Evolutionary conservation across 2,113 vertebrate genomes (phyloP).

Genomic region (Elephantulus edwardii): DNA sequence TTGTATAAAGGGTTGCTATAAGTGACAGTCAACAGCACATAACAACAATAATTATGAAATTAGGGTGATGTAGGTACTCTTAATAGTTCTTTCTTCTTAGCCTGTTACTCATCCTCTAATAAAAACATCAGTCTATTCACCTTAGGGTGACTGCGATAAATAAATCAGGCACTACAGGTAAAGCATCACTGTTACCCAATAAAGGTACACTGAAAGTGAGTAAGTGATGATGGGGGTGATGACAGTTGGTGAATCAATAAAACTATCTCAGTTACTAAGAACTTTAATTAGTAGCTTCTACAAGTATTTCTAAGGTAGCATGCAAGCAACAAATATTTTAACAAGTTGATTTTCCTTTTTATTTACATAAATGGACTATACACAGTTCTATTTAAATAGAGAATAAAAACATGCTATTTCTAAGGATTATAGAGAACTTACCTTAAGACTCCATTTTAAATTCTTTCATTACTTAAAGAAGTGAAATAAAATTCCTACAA

Average conservation of each 20-base stretch:
- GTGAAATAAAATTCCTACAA: slow-evolving; percentile 10
- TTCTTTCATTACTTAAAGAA: slow-evolving; percentile 6
- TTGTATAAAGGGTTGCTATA: too few relatives aligned
- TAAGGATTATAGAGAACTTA: neutral
- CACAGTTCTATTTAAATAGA: neutral
- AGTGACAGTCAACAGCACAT: too few relatives aligned
- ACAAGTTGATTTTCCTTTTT: slow-evolving; percentile 20
- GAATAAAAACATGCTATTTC: neutral
- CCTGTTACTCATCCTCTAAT: neutral
- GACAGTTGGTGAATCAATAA: neutral
- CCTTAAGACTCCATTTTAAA: slow-evolving; percentile 8
- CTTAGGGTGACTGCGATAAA: neutral
- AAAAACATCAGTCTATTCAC: neutral
- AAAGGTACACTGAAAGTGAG: neutral
- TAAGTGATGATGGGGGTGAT: neutral
- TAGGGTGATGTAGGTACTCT: neutral
- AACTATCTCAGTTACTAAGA: neutral
- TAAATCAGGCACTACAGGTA: neutral
- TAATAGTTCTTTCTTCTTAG: slow-evolving; percentile 23
- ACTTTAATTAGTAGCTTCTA: neutral
- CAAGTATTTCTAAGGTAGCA: neutral
- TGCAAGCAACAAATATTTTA: slow-evolving; percentile 15
- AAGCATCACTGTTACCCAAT: neutral
- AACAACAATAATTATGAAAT: too few relatives aligned
- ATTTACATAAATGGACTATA: neutral